Evolutionary conservation across 2,888 invertebrate genomes (phyloP), one percentile per base, ranked within the genome.

Genomic region (Lagria hirta): DNA sequence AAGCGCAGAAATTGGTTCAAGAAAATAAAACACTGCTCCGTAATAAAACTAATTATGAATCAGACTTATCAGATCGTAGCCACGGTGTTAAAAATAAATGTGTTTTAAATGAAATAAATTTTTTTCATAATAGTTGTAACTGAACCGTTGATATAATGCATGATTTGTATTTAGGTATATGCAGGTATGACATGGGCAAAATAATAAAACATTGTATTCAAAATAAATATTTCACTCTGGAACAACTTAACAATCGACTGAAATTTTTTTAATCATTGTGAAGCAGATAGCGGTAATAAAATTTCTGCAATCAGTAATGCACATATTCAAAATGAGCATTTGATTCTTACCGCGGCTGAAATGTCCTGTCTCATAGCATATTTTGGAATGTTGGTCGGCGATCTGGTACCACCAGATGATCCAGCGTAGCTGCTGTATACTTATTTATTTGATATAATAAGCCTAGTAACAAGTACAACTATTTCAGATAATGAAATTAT

Each of bases 321-420:
- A 28, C 49, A 52, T 22, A 32, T 57, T 22, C 16, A 11, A 2
- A 45, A 52, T 14, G 43, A 33, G 14, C 30, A n/a, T 22, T 33
- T 58, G 7, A 46, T 51, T 15, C 32, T 51, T n/a, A 54, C 58
- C n/a, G 54, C 54, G 15, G 49, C 58, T 6, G 55, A 58, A 50
- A 58, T 58, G 57, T 38, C 49, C 15, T 43, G 32, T 23, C 41
- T 52, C 32, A 36, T 48, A 10, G 47, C 49, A 32, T 55, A 57
- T 51, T 55, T 57, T 29, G 26, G 37, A 10, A 45, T 48, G 10
- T 33, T 53, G 10, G 20, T 53, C 20, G 53, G 53, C 12, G 52
- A 53, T 42, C 32, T 54, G 28, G 27, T 54, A 14, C 21, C 8
- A 8, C 8, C 10, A 11, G 13, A 32, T 11, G 22, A 35, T 32